Evolutionary conservation across 2,113 vertebrate genomes (phyloP).

Genomic region (Psophia crepitans): DNA sequence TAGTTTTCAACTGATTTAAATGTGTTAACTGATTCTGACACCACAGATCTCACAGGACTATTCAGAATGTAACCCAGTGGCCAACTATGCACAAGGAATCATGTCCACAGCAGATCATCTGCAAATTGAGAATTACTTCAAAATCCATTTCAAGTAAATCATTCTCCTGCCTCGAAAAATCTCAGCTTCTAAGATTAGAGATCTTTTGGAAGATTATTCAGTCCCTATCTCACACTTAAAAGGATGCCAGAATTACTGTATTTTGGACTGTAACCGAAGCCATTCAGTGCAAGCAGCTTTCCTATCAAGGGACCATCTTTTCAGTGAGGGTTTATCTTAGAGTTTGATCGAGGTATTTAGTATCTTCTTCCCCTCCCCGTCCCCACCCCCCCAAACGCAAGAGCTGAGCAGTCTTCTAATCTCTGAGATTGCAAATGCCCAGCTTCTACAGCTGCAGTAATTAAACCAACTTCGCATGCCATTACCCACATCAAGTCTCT

Average conservation of each 20-base stretch:
- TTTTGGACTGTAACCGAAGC: neutral
- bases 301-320: neutral
- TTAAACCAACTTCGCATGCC: slow-evolving; percentile 28
- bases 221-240: neutral
- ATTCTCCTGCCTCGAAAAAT: neutral
- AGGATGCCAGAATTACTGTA: neutral
- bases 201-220: neutral
- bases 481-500: slow-evolving; percentile 11
- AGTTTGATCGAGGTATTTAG: neutral
- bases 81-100: neutral
- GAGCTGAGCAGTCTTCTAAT: neutral
- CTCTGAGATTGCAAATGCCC: neutral
- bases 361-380: too few relatives aligned
- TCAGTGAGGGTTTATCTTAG: neutral
- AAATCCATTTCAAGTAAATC: neutral
- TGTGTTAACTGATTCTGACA: neutral
- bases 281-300: neutral
- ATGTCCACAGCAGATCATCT: neutral
- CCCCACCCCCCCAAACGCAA: neutral
- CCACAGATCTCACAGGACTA: neutral
- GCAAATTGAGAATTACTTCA: neutral
- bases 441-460: slow-evolving; percentile 36
- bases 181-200: neutral
- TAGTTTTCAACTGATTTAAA: neutral
- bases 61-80: neutral